Evolutionary conservation across 1,140 invertebrate genomes (phyloP), one percentile per base, ranked within the genome.

Genomic region (Macrobrachium nipponense): DNA sequence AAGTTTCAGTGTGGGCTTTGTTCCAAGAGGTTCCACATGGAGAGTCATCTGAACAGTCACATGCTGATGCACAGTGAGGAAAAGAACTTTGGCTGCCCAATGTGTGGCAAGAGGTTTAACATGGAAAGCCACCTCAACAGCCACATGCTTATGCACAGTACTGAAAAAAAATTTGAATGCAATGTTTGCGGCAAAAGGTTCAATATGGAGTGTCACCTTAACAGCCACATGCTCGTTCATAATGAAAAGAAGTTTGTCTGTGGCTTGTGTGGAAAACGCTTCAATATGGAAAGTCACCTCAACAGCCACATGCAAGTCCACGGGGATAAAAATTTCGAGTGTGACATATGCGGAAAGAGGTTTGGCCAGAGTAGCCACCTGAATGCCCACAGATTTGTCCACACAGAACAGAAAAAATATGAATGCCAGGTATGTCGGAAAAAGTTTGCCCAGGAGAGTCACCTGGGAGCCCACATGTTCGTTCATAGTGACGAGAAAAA

Each of bases 231-330:
- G 96, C 80, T 98, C 98, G 75, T 97, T 98, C 90, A 79, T 61
- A 70, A 84, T 66, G 82, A 84, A 18, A 84, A 84, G 61, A 78
- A 87, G 0, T 97, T 95, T 90, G 93, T 94, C 0, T 98, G 96
- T 90, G 90, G 92, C 0, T 92, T 94, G 11, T 98, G 97, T 87
- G 95, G 94, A 0, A 98, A 98, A 91, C 93, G 97, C 0, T 93
- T 97, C 87, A 98, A 98, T 90, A 97, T 98, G 91, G 97, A 98
- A 90, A 96, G 98, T 90, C 91, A 92, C 81, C 91, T 98, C 62
- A 98, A 97, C 0, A 93, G 97, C 43, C 97, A 98, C 91, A 96
- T 96, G 89, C 93, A 96, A 80, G 98, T 98, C 70, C 97, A 98
- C 90, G 72, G 82, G 59, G 82, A 84, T 66, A 84, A 84, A 14